A percentile compares a stretch with the other conserved stretches of the same genome.
phyloP scores from a whole-genome alignment of 2,113 vertebrate genomes.

The Sinocyclocheilus grahami region DNA sequence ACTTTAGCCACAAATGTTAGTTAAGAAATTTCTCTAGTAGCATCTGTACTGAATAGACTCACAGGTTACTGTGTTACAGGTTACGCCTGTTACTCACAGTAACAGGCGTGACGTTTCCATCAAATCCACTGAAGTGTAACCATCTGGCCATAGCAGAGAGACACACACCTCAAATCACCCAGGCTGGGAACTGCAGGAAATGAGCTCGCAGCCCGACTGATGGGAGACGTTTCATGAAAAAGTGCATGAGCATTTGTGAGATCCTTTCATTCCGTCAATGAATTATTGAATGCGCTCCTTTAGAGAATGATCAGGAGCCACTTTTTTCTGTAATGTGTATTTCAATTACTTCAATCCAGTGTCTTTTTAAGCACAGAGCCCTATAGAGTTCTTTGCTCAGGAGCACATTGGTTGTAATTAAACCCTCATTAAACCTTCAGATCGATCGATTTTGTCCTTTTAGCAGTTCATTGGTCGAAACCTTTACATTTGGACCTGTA shows the following conservation, averaged over 20 bases:
- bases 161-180: constrained; percentile 18
- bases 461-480: not conserved
- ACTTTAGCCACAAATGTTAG: not conserved
- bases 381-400: not conserved
- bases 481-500: not conserved
- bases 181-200: constrained; percentile 16
- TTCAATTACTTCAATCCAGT: not conserved
- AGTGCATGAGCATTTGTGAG: not conserved
- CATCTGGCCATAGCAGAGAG: not conserved
- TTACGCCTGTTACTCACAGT: not conserved
- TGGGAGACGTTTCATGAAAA: constrained; percentile 13
- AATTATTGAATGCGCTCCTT: constrained; percentile 12
- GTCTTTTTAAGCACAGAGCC: not conserved
- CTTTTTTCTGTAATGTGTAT: constrained; percentile 2
- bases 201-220: constrained; percentile 5
- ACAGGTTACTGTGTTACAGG: not conserved
- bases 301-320: constrained; percentile 5
- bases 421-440: not conserved
- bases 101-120: not conserved
- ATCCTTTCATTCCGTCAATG: not conserved
- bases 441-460: not conserved
- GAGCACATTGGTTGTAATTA: not conserved
- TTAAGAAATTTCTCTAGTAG: not conserved
- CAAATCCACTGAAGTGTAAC: constrained; percentile 14
- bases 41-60: constrained; percentile 20